Evolutionary conservation across 2,113 vertebrate species (phyloP).

Genomic region (Actenoides lindsayi): DNA sequence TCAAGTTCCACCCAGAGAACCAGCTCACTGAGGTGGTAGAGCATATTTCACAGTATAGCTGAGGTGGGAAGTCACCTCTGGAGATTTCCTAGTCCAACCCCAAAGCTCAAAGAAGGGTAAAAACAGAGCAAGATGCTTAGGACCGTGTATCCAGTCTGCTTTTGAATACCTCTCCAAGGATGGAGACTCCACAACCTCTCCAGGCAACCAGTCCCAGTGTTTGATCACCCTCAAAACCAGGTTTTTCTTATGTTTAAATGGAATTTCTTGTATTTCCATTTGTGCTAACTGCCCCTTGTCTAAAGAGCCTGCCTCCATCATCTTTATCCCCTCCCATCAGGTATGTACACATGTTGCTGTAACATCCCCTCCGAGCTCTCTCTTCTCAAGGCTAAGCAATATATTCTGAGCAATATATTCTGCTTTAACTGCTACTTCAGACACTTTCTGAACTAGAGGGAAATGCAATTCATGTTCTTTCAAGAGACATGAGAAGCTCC

Average conservation of each 20-base stretch:
- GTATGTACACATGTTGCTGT: not conserved
- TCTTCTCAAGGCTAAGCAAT: not conserved
- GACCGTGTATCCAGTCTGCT: not conserved
- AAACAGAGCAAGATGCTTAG: not conserved
- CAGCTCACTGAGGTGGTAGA: not conserved
- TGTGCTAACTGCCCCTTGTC: not conserved
- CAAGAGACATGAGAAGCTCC: not conserved
- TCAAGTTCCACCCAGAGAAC: not conserved
- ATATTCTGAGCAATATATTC: not conserved
- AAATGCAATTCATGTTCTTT: not conserved
- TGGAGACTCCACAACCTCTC: not conserved
- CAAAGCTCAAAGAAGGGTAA: not conserved
- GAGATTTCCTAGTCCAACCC: not conserved
- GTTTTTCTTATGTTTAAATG: not conserved
- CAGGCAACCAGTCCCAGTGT: not conserved
- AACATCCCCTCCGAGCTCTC: not conserved
- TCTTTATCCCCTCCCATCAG: not conserved
- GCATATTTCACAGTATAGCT: accelerated
- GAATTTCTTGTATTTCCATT: not conserved
- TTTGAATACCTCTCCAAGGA: not conserved
- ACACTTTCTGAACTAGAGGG: not conserved
- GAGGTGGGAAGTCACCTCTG: not conserved
- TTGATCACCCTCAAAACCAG: not conserved
- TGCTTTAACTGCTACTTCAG: not conserved
- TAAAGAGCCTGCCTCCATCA: not conserved